Evolutionary conservation across 2,797 vertebrate genomes (phyloP).

Genomic region (Danio tinwini): DNA sequence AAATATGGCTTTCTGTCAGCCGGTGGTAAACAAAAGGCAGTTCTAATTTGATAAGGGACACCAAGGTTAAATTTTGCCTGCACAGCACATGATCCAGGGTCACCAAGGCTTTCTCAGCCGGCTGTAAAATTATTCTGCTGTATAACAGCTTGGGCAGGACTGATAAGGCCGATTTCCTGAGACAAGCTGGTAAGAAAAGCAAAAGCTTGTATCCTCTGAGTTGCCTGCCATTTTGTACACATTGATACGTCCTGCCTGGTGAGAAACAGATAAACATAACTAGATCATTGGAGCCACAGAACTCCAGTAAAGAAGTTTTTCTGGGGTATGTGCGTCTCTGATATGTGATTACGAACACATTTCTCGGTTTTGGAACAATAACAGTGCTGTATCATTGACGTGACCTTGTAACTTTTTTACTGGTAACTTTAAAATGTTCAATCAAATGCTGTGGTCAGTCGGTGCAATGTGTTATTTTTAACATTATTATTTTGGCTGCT

Average conservation of each 20-base stretch:
- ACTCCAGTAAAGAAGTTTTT: background rate
- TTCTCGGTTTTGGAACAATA: background rate
- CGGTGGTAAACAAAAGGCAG: slow-evolving; percentile 51
- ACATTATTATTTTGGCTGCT: background rate
- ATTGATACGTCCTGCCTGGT: slow-evolving; percentile 32
- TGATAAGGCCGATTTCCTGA: slow-evolving; percentile 48
- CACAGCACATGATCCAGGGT: slow-evolving; percentile 46
- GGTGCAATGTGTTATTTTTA: background rate
- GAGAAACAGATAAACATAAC: slow-evolving; percentile 36
- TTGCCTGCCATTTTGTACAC: slow-evolving; percentile 11
- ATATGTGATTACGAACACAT: slow-evolving; percentile 19
- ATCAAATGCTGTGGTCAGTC: background rate
- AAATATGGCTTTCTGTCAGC: slow-evolving; percentile 43
- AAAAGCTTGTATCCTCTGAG: slow-evolving; percentile 26
- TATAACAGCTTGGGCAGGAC: slow-evolving; percentile 47
- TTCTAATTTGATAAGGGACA: slow-evolving; percentile 56
- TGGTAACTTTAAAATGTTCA: background rate
- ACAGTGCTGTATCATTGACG: slow-evolving; percentile 13
- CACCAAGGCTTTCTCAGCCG: slow-evolving; percentile 30
- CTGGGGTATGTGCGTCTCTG: background rate
- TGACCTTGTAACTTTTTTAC: slow-evolving; percentile 8
- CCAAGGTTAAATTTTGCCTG: slow-evolving; percentile 52
- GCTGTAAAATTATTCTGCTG: slow-evolving; percentile 53
- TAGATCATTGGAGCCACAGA: slow-evolving; percentile 17
- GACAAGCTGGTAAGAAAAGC: slow-evolving; percentile 42